phyloP scores from a whole-genome alignment of 2,797 vertebrate genomes.

The Coracias cyanogaster region DNA sequence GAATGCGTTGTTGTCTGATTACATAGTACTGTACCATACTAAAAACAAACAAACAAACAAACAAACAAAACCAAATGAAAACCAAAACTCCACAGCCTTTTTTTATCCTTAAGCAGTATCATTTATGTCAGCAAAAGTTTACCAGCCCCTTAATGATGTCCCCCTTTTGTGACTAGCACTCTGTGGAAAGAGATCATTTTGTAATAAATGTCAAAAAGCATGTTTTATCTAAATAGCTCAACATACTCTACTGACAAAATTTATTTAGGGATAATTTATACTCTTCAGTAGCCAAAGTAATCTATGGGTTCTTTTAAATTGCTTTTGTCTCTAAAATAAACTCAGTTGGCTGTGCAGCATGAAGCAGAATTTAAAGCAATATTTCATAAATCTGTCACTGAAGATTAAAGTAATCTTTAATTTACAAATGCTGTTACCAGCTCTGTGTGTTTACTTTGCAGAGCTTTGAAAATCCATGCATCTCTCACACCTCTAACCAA shows the following conservation, averaged over 20 bases:
- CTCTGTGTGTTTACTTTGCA: constrained; percentile 55
- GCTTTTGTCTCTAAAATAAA: constrained; percentile 81
- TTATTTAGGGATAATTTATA: constrained; percentile 77
- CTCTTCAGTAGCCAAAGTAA: constrained; percentile 69
- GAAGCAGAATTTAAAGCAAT: constrained; percentile 75
- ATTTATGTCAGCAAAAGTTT: constrained; percentile 61
- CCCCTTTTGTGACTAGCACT: constrained; percentile 31
- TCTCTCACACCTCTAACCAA: background rate
- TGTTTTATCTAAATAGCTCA: constrained; percentile 79
- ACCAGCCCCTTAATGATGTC: constrained; percentile 50
- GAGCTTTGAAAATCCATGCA: constrained; percentile 57
- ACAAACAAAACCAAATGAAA: background rate
- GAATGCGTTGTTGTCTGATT: constrained; percentile 45
- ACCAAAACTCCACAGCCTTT: background rate
- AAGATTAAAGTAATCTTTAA: constrained; percentile 79
- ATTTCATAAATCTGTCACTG: constrained; percentile 82
- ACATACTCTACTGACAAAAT: constrained; percentile 69
- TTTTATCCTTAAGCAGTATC: constrained; percentile 10
- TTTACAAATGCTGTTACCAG: constrained; percentile 74
- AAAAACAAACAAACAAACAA: background rate
- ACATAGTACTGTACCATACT: constrained; percentile 27
- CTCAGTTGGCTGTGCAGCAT: constrained; percentile 74
- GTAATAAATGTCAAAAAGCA: constrained; percentile 76
- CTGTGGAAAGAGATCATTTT: constrained; percentile 63
- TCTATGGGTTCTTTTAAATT: constrained; percentile 76